A percentile compares a stretch with the other conserved stretches of the same genome.
Evolutionary conservation across 2,888 invertebrate genomes (phyloP).

Genomic region (Trichogramma dendrolimi): DNA sequence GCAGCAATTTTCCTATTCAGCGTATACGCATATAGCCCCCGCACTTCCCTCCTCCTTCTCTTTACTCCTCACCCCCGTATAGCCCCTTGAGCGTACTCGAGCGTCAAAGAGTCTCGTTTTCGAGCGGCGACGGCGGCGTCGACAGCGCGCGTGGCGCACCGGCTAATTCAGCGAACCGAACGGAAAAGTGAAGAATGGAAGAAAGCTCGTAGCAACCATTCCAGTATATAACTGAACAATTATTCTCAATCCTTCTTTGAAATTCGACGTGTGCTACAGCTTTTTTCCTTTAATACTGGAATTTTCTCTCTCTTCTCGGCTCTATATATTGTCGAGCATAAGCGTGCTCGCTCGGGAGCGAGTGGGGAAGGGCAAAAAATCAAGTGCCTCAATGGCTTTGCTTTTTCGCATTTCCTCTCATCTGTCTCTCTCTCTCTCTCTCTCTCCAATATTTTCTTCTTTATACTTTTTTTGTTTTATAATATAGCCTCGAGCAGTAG

Average conservation of each 20-base stretch:
- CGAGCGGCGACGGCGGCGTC: constrained; percentile 18
- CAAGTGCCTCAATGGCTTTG: constrained; percentile 23
- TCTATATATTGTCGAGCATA: neutral
- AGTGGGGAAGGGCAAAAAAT: constrained; percentile 16
- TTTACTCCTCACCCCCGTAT: constrained; percentile 5
- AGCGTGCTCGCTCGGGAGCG: constrained; percentile 1
- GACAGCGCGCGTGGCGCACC: constrained; percentile 5
- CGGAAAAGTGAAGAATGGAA: constrained; percentile 28
- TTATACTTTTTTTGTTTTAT: constrained; percentile 19
- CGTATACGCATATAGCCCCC: neutral
- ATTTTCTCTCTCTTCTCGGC: constrained; percentile 13
- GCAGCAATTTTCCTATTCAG: constrained; percentile 14
- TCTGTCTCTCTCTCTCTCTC: neutral
- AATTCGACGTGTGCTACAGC: neutral
- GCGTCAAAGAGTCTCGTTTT: constrained; percentile 32
- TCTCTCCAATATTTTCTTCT: neutral
- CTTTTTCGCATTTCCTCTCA: constrained; percentile 12
- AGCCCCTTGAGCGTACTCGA: constrained; percentile 22
- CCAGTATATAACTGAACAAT: constrained; percentile 23
- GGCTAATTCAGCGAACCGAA: constrained; percentile 30
- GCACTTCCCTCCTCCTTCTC: constrained; percentile 1
- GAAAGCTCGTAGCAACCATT: constrained; percentile 22
- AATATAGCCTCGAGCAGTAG: no score
- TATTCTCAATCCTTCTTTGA: constrained; percentile 26
- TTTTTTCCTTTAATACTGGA: constrained; percentile 1